These are phyloP conservation scores for Prostheceraeus crozeri DNA, from an alignment of 2,888 invertebrate genomes.

Conservation along the genomic window DNA sequence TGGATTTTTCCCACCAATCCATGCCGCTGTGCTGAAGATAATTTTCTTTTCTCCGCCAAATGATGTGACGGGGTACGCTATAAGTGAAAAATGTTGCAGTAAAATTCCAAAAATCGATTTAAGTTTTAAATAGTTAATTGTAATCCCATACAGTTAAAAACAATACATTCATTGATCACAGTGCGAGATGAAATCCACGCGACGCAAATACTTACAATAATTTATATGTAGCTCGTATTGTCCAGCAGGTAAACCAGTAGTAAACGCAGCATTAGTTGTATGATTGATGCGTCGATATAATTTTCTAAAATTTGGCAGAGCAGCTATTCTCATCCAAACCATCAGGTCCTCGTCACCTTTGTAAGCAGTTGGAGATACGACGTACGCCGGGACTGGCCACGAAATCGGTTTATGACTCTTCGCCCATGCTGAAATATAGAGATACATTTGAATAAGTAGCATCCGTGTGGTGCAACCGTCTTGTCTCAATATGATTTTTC, in stretches of 20 bases:
- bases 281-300: conserved; percentile 33
- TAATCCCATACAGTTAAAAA: too few species aligned
- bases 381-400: conserved; percentile 31
- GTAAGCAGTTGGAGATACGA: conserved; percentile 29
- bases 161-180: too few species aligned
- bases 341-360: conserved; percentile 35
- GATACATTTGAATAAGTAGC: too few species aligned
- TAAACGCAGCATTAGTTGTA: conserved; percentile 10
- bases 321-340: conserved; percentile 37
- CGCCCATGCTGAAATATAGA: conserved; percentile 22
- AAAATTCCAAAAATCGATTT: too few species aligned
- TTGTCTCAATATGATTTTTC: too few species aligned
- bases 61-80: conserved; percentile 24
- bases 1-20: conserved; percentile 27
- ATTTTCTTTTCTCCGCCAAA: conserved; percentile 17
- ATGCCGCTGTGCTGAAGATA: conserved; percentile 9
- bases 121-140: too few species aligned
- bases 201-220: conserved; percentile 29
- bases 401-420: conserved; percentile 29
- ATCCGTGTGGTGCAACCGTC: too few species aligned
- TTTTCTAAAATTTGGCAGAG: conserved; percentile 35
- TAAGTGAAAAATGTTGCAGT: too few species aligned
- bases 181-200: background rate
- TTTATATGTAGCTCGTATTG: conserved; percentile 25
- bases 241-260: conserved; percentile 26